Evolutionary conservation across 2,888 invertebrate genomes (phyloP).

Genomic region (Unio pictorum): DNA sequence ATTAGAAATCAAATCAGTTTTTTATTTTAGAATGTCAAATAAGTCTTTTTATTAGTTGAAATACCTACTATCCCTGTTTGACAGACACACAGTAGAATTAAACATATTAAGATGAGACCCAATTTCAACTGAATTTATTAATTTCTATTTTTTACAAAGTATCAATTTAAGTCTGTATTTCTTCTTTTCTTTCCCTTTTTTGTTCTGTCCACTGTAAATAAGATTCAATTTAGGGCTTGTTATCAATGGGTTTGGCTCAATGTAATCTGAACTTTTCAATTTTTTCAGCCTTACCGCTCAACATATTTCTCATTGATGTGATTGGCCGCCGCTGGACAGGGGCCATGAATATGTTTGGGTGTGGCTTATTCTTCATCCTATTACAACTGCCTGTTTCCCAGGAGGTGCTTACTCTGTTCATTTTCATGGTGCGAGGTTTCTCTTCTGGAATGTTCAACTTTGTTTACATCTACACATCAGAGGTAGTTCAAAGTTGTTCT

Average conservation of each 20-base stretch:
- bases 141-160: too few species aligned
- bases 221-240: neutral
- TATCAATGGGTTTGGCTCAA: neutral
- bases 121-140: too few species aligned
- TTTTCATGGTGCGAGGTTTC: slow-evolving; percentile 66
- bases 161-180: neutral
- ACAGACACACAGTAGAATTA: too few species aligned
- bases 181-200: neutral
- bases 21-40: too few species aligned
- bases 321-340: slow-evolving; percentile 62
- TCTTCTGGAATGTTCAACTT: slow-evolving; percentile 65
- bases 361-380: slow-evolving; percentile 57
- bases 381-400: slow-evolving; percentile 52
- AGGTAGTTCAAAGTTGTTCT: slow-evolving; percentile 46
- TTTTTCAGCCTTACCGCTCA: slow-evolving; percentile 67
- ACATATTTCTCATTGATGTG: slow-evolving; percentile 64
- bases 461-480: slow-evolving; percentile 69
- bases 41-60: too few species aligned
- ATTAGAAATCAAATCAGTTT: too few species aligned
- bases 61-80: too few species aligned
- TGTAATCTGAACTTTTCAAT: neutral
- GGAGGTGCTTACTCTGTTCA: slow-evolving; percentile 58
- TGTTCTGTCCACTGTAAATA: neutral
- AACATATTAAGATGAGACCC: too few species aligned
- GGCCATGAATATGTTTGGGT: slow-evolving; percentile 48